Conservation (phyloP, 1,140 invertebrate genomes). For the Drosophila sechellia region DNA sequence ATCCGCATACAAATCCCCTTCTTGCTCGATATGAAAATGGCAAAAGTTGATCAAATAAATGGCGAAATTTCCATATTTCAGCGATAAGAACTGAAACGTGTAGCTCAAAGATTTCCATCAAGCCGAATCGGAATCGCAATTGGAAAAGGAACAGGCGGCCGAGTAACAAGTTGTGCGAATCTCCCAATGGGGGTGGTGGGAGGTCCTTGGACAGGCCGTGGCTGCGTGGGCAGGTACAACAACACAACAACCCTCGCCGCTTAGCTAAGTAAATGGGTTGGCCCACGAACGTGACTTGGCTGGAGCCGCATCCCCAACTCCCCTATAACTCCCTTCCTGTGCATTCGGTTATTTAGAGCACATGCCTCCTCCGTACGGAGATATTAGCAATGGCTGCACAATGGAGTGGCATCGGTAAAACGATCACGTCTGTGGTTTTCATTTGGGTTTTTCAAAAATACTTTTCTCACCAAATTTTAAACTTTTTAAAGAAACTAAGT, state of each 20-base stretch:
- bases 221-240: slow-evolving; percentile 56
- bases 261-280: slow-evolving; percentile 83
- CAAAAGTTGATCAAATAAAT: slow-evolving; percentile 83
- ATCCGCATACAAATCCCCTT: slow-evolving; percentile 24
- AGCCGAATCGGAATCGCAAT: slow-evolving; percentile 39
- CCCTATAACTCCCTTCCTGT: neutral
- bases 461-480: no score
- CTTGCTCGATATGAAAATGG: slow-evolving; percentile 66
- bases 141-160: slow-evolving; percentile 22
- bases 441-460: neutral
- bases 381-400: slow-evolving; percentile 49
- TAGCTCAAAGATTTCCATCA: slow-evolving; percentile 77
- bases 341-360: slow-evolving; percentile 37
- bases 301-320: slow-evolving; percentile 7
- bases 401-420: slow-evolving; percentile 26
- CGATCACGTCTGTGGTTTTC: neutral
- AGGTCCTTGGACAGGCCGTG: slow-evolving; percentile 17
- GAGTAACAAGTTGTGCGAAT: slow-evolving; percentile 76
- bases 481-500: no score
- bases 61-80: slow-evolving; percentile 78
- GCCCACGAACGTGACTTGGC: slow-evolving; percentile 70
- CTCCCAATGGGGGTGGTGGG: slow-evolving; percentile 31
- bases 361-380: slow-evolving; percentile 34
- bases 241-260: slow-evolving; percentile 64
- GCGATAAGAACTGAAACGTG: slow-evolving; percentile 74